Percentiles rank a stretch among this genome's conserved stretches.
Conservation (phyloP, 2,888 invertebrate species). For the Lepidochitona cinerea region DNA sequence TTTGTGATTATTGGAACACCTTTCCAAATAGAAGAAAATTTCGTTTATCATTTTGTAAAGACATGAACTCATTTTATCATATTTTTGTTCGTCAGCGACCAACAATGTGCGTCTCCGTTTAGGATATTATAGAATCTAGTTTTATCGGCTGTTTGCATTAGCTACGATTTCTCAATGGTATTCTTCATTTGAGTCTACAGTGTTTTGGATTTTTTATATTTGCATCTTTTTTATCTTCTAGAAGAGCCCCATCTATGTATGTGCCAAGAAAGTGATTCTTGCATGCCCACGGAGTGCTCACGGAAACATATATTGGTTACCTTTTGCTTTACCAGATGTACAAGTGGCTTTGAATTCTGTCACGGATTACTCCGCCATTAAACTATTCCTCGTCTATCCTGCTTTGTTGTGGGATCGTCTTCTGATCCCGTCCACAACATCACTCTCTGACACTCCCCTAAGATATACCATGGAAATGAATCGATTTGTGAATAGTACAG, state of each 20-base stretch:
- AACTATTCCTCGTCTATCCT: slow-evolving; percentile 21
- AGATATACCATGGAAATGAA: slow-evolving; percentile 19
- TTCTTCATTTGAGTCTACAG: no score
- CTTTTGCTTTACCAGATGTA: neutral
- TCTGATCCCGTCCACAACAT: neutral
- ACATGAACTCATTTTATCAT: no score
- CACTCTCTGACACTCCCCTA: slow-evolving; percentile 19
- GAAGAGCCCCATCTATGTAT: neutral
- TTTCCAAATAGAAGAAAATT: no score
- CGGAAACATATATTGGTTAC: slow-evolving; percentile 18
- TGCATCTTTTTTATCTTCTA: no score
- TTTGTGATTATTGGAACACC: no score
- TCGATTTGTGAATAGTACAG: slow-evolving; percentile 5
- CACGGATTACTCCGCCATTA: slow-evolving; percentile 10
- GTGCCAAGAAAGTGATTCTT: slow-evolving; percentile 24
- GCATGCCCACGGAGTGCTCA: slow-evolving; percentile 19
- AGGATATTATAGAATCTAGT: no score
- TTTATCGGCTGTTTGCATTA: no score
- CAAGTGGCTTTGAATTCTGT: neutral
- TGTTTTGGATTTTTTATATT: no score
- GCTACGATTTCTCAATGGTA: no score
- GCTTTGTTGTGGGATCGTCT: slow-evolving; percentile 19
- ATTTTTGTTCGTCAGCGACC: no score
- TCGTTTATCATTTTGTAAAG: no score
- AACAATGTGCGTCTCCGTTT: no score